Percentiles rank a stretch among this genome's conserved stretches.
phyloP scores from a whole-genome alignment of 2,797 vertebrate species.

The Smutsia gigantea region DNA sequence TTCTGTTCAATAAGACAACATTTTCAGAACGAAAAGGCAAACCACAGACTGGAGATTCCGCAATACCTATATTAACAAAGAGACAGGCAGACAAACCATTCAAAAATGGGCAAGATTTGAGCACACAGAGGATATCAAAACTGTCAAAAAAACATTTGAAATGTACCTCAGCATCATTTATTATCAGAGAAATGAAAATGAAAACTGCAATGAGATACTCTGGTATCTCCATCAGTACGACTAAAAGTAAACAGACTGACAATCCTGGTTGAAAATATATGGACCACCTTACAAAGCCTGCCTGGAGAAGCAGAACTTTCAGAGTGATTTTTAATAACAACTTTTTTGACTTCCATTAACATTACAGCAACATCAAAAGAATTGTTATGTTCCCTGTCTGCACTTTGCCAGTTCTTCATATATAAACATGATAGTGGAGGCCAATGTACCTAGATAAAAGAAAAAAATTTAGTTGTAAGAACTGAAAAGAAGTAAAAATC shows the following conservation, averaged over 20 bases:
- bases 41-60: background rate
- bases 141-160: background rate
- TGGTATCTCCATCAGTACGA: background rate
- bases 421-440: background rate
- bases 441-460: background rate
- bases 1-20: background rate
- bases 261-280: background rate
- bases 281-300: background rate
- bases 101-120: background rate
- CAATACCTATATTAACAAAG: background rate
- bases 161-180: background rate
- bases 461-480: background rate
- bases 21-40: background rate
- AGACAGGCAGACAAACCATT: background rate
- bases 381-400: no score
- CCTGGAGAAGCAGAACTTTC: background rate
- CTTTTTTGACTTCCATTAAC: background rate
- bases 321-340: background rate
- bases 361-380: background rate
- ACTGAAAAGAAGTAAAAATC: background rate
- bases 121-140: background rate
- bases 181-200: background rate
- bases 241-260: background rate
- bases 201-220: background rate
- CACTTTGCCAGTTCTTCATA: background rate